Base-by-base conservation (phyloP, 2,797 vertebrate species). In the Sebastes iracundus region DNA sequence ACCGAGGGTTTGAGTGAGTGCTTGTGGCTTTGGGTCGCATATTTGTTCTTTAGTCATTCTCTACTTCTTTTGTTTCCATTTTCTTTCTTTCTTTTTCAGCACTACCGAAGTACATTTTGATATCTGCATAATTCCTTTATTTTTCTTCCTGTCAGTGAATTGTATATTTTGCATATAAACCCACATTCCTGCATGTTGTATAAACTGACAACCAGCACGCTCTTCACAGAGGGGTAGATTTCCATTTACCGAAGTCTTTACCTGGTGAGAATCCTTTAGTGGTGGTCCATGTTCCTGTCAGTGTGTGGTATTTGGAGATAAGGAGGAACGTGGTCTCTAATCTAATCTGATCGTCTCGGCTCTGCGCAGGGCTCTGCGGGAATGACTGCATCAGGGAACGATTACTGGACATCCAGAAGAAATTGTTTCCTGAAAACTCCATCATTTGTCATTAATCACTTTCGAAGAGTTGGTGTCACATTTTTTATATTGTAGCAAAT, bases 331-430 rank as follows among this genome's bases (percentile, higher is more conserved):
- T 35, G 80, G 75, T 80, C 72, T 84, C 72, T 85, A 73, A 93
- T 94, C 93, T 94, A 80, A 92, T 93, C 92, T 87, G 92, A 92
- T 92, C n/a, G 46, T 91, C 88, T 82, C 25, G 2, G 67, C 80
- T 73, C 60, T 0, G 56, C 77, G 14, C 75, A 1, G 53, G 79
- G 83, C 77, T 86, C 82, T 86, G 68, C 14, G 73, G 90, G 83
- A 87, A 65, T 60, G 66, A 88, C 87, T 71, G 22, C 90, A 91
- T 81, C 79, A 20, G 82, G 81, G 72, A 92, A 71, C 75, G 14
- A 93, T 91, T 92, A 91, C 84, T 76, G 77, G 78, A 82, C 75
- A 70, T 79, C 56, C 28, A 76, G 33, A 84, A 86, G 28, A 87
- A 90, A 90, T 78, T 33, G 81, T 80, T 91, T 84, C 85, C 87